Percentiles rank a stretch among this genome's conserved stretches.
phyloP scores from a whole-genome alignment of 2,113 vertebrate genomes.

The Podarcis cretensis region DNA sequence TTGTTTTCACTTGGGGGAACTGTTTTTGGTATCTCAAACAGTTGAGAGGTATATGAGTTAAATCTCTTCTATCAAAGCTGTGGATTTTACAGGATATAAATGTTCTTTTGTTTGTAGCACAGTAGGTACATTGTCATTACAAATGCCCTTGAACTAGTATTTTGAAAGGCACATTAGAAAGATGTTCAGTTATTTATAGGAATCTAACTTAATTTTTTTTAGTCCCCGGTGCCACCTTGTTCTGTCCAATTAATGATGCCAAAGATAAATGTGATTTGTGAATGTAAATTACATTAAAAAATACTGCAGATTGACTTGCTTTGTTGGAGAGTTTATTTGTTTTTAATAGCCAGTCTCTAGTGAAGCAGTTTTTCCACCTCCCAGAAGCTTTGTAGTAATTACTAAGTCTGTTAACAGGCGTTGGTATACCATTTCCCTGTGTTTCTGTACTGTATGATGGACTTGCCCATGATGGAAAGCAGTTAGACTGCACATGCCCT shows the following conservation, averaged over 20 bases:
- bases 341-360: neutral
- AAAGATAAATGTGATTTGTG: slow-evolving; percentile 6
- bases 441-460: neutral
- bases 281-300: neutral
- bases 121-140: slow-evolving; percentile 20
- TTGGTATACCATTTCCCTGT: neutral
- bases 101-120: slow-evolving; percentile 1
- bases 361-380: neutral
- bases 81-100: slow-evolving; percentile 42
- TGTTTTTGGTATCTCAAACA: neutral
- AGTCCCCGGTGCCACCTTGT: neutral
- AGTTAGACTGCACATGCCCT: neutral
- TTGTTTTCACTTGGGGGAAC: neutral
- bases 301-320: neutral
- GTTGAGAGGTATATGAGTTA: slow-evolving; percentile 1
- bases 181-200: slow-evolving; percentile 7
- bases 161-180: neutral
- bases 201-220: neutral
- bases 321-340: neutral
- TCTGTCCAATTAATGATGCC: neutral
- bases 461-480: neutral
- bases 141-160: slow-evolving; percentile 14
- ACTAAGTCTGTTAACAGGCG: neutral
- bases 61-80: slow-evolving; percentile 14
- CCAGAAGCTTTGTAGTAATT: neutral